These are phyloP conservation scores for Cantharis nigra DNA, from an alignment of 2,888 invertebrate species.

Conservation along the genomic window DNA sequence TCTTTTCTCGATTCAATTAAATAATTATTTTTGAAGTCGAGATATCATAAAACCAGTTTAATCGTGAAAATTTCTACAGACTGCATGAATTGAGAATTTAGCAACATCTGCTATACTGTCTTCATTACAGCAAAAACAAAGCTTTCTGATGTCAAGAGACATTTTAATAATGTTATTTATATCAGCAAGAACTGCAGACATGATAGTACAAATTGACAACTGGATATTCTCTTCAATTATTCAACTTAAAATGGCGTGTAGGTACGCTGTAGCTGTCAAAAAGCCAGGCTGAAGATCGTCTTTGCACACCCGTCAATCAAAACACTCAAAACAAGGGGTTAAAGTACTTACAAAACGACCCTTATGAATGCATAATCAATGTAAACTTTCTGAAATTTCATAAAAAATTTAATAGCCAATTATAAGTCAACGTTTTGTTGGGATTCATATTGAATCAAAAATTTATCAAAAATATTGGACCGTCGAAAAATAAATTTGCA, in stretches of 20 bases:
- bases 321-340: conserved; percentile 34
- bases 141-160: conserved; percentile 43
- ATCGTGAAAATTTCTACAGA: conserved; percentile 31
- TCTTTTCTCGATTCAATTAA: conserved; percentile 16
- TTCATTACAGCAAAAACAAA: conserved; percentile 46
- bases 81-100: conserved; percentile 29
- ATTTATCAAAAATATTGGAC: not conserved
- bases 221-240: conserved; percentile 48
- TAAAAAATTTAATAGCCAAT: not conserved
- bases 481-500: no score
- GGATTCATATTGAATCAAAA: not conserved
- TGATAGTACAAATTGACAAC: conserved; percentile 49
- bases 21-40: conserved; percentile 16
- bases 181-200: conserved; percentile 44
- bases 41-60: conserved; percentile 28
- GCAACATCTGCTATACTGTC: conserved; percentile 42
- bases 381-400: not conserved
- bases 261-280: conserved; percentile 32
- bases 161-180: conserved; percentile 50
- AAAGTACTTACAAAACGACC: conserved; percentile 27
- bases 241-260: conserved; percentile 37
- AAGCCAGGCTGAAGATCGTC: conserved; percentile 27
- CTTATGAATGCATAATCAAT: conserved; percentile 24
- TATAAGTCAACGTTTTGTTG: not conserved
- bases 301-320: conserved; percentile 32